Base-by-base conservation (phyloP, 2,888 invertebrate genomes). In the Tortrix viridana region DNA sequence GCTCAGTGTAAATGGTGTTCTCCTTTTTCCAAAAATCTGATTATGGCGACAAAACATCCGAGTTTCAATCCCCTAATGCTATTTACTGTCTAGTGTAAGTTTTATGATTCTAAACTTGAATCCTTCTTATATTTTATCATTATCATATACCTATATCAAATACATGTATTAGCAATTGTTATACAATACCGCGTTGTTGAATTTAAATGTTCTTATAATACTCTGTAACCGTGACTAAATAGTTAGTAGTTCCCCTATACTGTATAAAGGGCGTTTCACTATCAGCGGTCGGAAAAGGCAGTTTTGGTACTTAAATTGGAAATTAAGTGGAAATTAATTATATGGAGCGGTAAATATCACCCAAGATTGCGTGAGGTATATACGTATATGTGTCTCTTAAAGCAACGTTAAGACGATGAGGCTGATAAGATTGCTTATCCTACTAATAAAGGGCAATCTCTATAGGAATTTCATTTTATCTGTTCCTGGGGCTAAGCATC, bases 21-120 rank as follows among this genome's bases (percentile, higher is more conserved):
- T n/a, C 41, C 5, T 4, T 41, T 41, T 5, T n/a, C 41, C 16
- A 41, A 12, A 41, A n/a, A 41, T n/a, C 6, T n/a, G 41, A 49
- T 43, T 49, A 58, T 12, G 12, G 12, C 9, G 32, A 7, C 32
- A 32, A 18, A 49, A 49, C 26, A 56, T 44, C 49, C 44, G n/a
- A 23, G 32, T 50, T 62, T 50, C 32, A 32, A 12, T 32, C 56
- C 46, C 62, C 44, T 46, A 43, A 57, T 43, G 77, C 70, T 79
- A 81, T 41, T 41, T 79, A 73, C 79, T 83, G 85, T 78, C 73
- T 86, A 86, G 82, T 72, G 79, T 86, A 85, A 84, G 82, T 80
- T 82, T 80, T 78, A 74, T 82, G 82, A 81, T 85, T 84, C 80
- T 84, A 83, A 86, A 80, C 76, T 77, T 86, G 77, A 82, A 81